Conservation (phyloP, 2,888 invertebrate species). For the Entomobrya multifasciata region DNA sequence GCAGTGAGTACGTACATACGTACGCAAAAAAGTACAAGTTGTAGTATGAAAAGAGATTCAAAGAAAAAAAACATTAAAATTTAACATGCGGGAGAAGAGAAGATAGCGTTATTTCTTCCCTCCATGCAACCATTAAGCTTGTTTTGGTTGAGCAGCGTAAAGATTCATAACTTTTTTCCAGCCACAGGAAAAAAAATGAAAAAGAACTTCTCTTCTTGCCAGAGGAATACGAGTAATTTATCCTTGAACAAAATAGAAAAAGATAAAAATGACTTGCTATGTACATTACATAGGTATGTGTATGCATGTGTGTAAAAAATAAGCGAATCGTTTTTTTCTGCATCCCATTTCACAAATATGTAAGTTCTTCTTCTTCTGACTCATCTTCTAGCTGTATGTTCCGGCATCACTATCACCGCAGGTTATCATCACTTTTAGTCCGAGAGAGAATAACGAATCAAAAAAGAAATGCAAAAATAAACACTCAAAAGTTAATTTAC, state of each 20-base stretch:
- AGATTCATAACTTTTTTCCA: neutral
- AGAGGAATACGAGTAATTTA: neutral
- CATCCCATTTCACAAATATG: no score
- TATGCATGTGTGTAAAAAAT: neutral
- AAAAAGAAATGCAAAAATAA: conserved; percentile 64
- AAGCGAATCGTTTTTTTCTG: neutral
- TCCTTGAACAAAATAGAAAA: neutral
- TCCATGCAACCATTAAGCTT: no score
- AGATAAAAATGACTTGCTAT: neutral
- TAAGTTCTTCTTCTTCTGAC: conserved; percentile 7
- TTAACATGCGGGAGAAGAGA: neutral
- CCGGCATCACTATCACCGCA: neutral
- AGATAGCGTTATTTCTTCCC: neutral
- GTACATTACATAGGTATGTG: neutral
- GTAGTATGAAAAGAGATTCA: neutral
- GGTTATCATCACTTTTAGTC: conserved; percentile 22
- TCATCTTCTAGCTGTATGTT: neutral
- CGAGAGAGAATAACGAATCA: neutral
- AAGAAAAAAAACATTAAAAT: conserved; percentile 6
- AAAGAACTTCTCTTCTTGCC: neutral
- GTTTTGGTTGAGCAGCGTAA: neutral
- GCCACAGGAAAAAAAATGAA: no score
- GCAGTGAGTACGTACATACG: no score
- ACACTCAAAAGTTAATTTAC: conserved; percentile 38
- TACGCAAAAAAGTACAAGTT: neutral